Evolutionary conservation across 2,797 vertebrate genomes (phyloP).

Genomic region (Scyliorhinus canicula): DNA sequence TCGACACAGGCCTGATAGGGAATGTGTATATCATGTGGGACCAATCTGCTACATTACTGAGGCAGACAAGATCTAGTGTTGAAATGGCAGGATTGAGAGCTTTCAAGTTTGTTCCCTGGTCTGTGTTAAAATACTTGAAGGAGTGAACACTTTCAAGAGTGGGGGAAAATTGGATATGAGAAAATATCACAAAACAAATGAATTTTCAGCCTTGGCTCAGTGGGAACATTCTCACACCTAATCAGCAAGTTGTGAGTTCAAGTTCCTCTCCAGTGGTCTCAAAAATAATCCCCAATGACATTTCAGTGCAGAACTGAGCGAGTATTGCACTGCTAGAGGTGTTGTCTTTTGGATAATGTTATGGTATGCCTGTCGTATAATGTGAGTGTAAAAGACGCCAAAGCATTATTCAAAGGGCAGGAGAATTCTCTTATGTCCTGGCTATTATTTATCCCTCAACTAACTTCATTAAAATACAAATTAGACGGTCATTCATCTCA

Average conservation of each 20-base stretch:
- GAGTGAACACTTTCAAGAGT: background rate
- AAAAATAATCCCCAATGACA: background rate
- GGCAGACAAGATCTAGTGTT: background rate
- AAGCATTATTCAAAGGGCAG: too few relatives aligned
- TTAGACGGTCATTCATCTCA: background rate
- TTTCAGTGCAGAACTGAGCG: background rate
- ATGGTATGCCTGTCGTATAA: background rate
- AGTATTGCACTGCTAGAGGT: background rate
- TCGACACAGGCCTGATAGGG: background rate
- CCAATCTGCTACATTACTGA: background rate
- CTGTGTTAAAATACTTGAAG: background rate
- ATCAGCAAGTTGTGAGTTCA: background rate
- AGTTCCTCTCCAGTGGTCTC: too few relatives aligned
- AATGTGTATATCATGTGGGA: background rate
- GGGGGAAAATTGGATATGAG: background rate
- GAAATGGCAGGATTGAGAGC: background rate
- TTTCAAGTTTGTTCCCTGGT: background rate
- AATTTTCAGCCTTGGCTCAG: background rate
- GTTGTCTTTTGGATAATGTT: background rate
- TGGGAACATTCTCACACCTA: background rate
- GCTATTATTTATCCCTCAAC: background rate
- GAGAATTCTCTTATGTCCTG: too few relatives aligned
- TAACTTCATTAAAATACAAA: background rate
- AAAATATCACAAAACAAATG: background rate
- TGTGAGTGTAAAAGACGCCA: too few relatives aligned